A percentile compares a stretch with the other conserved stretches of the same genome.
phyloP scores from a whole-genome alignment of 1,140 invertebrate species.

The Chironomus striatipennis region DNA sequence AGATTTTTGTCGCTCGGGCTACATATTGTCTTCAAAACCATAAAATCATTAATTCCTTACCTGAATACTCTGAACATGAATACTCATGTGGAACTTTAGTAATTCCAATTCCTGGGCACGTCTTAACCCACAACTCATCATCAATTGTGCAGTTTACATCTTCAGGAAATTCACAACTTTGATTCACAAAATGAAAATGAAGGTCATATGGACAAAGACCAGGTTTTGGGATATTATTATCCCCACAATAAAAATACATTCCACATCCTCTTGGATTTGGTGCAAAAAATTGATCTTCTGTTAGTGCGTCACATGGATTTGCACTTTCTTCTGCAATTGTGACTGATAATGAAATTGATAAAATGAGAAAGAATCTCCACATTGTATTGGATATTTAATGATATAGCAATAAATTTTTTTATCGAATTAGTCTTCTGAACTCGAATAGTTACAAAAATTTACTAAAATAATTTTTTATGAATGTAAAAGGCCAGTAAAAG shows the following conservation, averaged over 20 bases:
- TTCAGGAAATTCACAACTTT: neutral
- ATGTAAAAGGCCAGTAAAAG: no score
- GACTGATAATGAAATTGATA: no score
- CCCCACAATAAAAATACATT: neutral
- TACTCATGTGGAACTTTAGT: neutral
- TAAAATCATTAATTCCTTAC: no score
- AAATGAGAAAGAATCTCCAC: no score
- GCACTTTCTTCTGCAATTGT: no score
- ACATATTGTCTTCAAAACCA: no score
- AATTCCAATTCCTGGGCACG: neutral
- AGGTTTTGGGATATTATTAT: neutral
- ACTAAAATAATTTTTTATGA: no score
- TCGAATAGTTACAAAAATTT: no score
- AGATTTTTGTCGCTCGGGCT: no score
- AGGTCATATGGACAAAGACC: neutral
- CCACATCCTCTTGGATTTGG: neutral
- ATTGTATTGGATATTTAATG: no score
- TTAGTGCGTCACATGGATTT: neutral
- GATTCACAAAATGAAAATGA: neutral
- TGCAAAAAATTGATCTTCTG: neutral
- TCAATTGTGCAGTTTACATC: neutral
- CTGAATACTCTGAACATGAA: constrained; percentile 1
- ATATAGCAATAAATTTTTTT: no score
- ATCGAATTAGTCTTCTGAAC: no score
- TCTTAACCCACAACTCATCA: neutral